Base-by-base conservation (phyloP, 2,888 invertebrate species). In the Athetis lepigone region DNA sequence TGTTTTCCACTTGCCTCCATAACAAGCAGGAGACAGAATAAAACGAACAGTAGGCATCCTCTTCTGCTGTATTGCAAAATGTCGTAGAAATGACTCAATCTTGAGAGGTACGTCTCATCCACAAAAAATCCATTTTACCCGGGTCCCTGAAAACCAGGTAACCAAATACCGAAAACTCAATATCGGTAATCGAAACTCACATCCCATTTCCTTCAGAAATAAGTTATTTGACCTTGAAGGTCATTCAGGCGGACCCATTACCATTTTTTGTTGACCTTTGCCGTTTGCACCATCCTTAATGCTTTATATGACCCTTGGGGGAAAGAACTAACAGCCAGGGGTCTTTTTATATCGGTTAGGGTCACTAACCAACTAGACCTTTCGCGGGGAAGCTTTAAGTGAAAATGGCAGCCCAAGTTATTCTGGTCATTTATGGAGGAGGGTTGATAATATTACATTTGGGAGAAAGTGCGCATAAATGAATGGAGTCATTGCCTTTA, bases 231-330 rank as follows among this genome's bases (percentile, higher is more conserved):
- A 77, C 77, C 76, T 77, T 77, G 49, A 43, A 51, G 65, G 47
- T 56, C 54, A 54, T 72, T 55, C 52, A 46, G 54, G 57, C 60
- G 61, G 25, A 59, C 27, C 39, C 45, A 65, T 69, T 64, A 52
- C 66, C 79, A 69, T 73, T 77, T 61, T 37, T 16, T n/a, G 33
- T 52, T 64, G 80, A 70, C 49, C 78, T 25, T 36, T 36, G 8
- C 27, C 7, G 54, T 63, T 45, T 13, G 46, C 23, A 37, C 39
- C 19, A 55, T 56, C 39, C 47, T 65, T 55, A 77, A 58, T 58
- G 62, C 56, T 64, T 77, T 61, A 74, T 80, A 65, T 37, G 37
- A 59, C 69, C 58, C 55, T 29, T 23, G 67, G 58, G 75, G 29
- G 43, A 64, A n/a, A 36, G 55, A 40, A 47, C 55, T 57, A 56